Percentiles rank a stretch among this genome's conserved stretches.
Evolutionary conservation across 2,888 invertebrate species (phyloP).

Genomic region (Meta bourneti): DNA sequence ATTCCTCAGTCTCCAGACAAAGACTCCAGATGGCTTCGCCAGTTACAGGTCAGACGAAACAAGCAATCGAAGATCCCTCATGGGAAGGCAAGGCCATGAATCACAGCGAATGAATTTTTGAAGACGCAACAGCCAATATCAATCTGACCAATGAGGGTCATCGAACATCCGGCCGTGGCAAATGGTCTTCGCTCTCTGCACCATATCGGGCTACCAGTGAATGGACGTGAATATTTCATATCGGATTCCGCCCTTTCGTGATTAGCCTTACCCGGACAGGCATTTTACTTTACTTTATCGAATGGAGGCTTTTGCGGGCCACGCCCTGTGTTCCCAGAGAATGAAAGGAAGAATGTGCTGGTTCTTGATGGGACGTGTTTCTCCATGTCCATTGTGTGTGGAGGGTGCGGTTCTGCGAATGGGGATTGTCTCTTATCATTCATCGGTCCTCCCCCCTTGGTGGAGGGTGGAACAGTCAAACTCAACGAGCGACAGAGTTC

Average conservation of each 20-base stretch:
- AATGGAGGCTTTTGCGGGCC: constrained; percentile 35
- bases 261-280: constrained; percentile 48
- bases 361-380: neutral
- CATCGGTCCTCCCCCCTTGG: neutral
- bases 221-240: constrained; percentile 51
- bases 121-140: constrained; percentile 9
- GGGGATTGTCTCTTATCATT: neutral
- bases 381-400: neutral
- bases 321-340: constrained; percentile 39
- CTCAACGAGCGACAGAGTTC: too few relatives aligned
- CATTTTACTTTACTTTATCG: constrained; percentile 33
- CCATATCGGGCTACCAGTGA: constrained; percentile 57
- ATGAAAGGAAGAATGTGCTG: neutral
- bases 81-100: neutral
- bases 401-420: neutral
- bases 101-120: neutral
- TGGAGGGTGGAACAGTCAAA: neutral
- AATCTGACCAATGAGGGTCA: neutral
- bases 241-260: constrained; percentile 9
- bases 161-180: constrained; percentile 1
- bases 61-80: neutral
- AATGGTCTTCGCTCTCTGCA: neutral
- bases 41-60: too few relatives aligned
- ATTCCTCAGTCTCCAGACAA: neutral
- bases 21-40: too few relatives aligned